These are phyloP conservation scores for Drosophila eugracilis DNA, from an alignment of 1,140 invertebrate species.

Conservation along the genomic window DNA sequence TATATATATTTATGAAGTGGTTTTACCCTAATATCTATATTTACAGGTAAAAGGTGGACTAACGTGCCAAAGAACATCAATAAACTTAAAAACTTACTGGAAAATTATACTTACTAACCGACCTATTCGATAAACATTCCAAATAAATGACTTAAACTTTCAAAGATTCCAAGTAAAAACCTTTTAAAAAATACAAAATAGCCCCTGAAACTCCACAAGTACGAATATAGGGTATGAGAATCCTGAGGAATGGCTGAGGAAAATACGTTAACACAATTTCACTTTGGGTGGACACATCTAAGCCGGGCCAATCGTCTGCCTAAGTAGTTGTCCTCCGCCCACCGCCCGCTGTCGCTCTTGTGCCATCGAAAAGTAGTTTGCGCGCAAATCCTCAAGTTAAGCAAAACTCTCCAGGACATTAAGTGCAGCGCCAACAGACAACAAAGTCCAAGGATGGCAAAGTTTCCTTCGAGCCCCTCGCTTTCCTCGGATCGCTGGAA, in stretches of 20 bases:
- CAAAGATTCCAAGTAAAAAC: too few relatives aligned
- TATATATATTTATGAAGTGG: too few relatives aligned
- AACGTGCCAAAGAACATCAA: too few relatives aligned
- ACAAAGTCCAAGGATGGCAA: conserved; percentile 57
- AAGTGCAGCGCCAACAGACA: conserved; percentile 73
- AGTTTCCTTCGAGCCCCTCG: conserved; percentile 14
- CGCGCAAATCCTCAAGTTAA: conserved; percentile 83
- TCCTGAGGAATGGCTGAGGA: conserved; percentile 30
- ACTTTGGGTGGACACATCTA: conserved; percentile 65
- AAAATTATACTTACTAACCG: too few relatives aligned
- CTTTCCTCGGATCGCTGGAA: conserved; percentile 7
- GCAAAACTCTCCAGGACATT: conserved; percentile 77
- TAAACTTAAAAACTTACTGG: too few relatives aligned
- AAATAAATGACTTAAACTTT: too few relatives aligned
- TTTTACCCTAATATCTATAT: too few relatives aligned
- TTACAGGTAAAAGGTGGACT: too few relatives aligned
- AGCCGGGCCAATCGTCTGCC: conserved; percentile 75
- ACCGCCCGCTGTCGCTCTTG: conserved; percentile 43
- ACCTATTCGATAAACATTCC: too few relatives aligned
- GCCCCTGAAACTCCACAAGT: background rate
- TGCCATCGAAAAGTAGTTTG: conserved; percentile 83
- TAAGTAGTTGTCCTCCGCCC: conserved; percentile 74
- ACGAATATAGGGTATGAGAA: conserved; percentile 6
- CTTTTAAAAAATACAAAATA: background rate
- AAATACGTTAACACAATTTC: conserved; percentile 75